Base-by-base conservation (phyloP, 2,113 vertebrate genomes). In the Ciconia stormi region DNA sequence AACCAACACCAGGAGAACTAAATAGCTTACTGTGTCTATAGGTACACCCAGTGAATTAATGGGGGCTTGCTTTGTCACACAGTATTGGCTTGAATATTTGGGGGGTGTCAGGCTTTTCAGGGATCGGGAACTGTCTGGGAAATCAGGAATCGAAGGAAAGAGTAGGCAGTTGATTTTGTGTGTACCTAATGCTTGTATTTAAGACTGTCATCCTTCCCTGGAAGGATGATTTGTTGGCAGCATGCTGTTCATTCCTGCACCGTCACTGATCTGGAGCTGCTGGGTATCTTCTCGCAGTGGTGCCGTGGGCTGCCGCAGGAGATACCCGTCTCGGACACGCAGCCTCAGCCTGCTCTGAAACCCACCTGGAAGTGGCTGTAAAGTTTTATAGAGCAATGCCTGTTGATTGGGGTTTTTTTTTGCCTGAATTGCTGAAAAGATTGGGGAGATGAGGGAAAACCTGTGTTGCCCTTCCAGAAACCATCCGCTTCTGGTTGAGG, bases 281-380 rank as follows among this genome's bases (percentile, higher is more conserved):
- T 72, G 78, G 49, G 15, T 82, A 42, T 89, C 76, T 77, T 79
- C 76, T 74, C 1, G 11, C 53, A 3, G n/a, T 1, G 1, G 50
- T 66, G 70, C 47, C 81, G 15, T 10, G 66, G 65, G 46, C 67
- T 80, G 74, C 53, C 14, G 74, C 58, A 67, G 65, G 53, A 63
- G 40, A 67, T 61, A 30, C 9, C 81, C 87, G 44, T 3, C 16
- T 36, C 0, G 0, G 40, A 13, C 52, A 40, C 11, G 2, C 61
- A 65, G 70, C 67, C 50, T 42, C 70, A 50, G 13, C 62, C 83
- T 88, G 88, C 90, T 82, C 74, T 72, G 92, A 92, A 97, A 91
- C 81, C 87, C 87, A 90, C 91, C 10, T 16, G 78, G 70, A 95
- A 82, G 65, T 6, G 87, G 40, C 77, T 69, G 49, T 44, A 8